Evolutionary conservation across 2,797 vertebrate species (phyloP).

Genomic region (Parotocinclus haroldoi): DNA sequence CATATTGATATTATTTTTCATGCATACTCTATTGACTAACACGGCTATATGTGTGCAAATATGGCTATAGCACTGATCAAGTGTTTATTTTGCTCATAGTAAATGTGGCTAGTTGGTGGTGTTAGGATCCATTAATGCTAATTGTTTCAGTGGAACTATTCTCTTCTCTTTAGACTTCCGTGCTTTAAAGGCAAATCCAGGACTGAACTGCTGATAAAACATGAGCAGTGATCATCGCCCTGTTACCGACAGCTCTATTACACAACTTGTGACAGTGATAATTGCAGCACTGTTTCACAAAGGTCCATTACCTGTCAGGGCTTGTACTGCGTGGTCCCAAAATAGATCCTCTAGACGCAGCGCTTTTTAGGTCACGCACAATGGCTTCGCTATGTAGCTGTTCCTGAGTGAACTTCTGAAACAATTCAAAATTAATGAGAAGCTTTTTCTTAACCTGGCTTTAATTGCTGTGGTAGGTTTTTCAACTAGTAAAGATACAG

Average conservation of each 20-base stretch:
- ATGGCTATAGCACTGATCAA: too few species aligned
- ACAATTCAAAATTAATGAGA: neutral
- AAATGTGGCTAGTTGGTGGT: neutral
- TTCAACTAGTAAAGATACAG: neutral
- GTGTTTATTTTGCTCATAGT: conserved; percentile 5
- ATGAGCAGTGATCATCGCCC: conserved; percentile 28
- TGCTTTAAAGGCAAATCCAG: conserved; percentile 32
- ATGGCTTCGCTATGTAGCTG: conserved; percentile 35
- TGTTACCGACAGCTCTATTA: conserved; percentile 43
- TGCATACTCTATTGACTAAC: too few species aligned
- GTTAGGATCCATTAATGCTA: neutral
- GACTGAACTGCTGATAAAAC: conserved; percentile 28
- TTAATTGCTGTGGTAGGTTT: too few species aligned
- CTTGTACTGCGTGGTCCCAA: conserved; percentile 35
- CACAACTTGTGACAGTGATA: conserved; percentile 41
- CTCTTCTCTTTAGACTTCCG: neutral
- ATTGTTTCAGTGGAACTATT: neutral
- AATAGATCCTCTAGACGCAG: conserved; percentile 43
- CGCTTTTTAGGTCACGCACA: conserved; percentile 43
- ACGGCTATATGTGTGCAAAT: too few species aligned
- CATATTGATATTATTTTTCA: too few species aligned
- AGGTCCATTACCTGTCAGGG: conserved; percentile 44
- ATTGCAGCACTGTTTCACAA: conserved; percentile 37
- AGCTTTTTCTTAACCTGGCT: neutral
- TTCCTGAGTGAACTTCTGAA: conserved; percentile 28